A percentile compares a stretch with the other conserved stretches of the same genome.
Conservation (phyloP, 1,140 invertebrate genomes). For the Anthonomus grandis region DNA sequence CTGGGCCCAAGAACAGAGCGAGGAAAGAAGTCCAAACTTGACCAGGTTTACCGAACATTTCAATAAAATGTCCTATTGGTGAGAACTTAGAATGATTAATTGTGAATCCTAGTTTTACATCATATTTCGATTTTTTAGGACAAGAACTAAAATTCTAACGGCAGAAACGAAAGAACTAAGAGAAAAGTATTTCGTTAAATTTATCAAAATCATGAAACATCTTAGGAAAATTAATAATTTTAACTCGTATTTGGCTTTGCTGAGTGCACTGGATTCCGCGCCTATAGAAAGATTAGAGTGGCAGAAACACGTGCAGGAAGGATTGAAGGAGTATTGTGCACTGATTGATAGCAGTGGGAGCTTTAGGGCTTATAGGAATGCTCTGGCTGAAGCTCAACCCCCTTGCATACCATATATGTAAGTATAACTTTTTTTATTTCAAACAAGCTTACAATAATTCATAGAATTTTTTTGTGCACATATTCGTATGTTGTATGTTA, state of each 20-base stretch:
- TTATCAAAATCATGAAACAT: conserved; percentile 98
- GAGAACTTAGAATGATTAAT: conserved; percentile 21
- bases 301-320: conserved; percentile 90
- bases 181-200: conserved; percentile 95
- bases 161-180: conserved; percentile 86
- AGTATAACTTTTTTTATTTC: conserved; percentile 51
- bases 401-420: conserved; percentile 99
- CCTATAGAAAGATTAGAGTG: conserved; percentile 93
- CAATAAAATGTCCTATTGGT: conserved; percentile 99
- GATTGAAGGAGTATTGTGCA: conserved; percentile 88
- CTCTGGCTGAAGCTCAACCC: conserved; percentile 88
- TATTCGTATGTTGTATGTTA: conserved; percentile 5
- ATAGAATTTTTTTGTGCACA: too few relatives aligned
- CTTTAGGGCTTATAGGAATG: conserved; percentile 91
- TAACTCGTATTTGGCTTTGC: conserved; percentile 94
- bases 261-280: conserved; percentile 95
- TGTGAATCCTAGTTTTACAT: neutral
- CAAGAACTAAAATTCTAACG: conserved; percentile 73
- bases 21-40: conserved; percentile 94
- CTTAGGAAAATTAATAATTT: conserved; percentile 97
- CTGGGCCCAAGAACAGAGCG: conserved; percentile 96
- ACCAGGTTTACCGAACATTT: conserved; percentile 98
- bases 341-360: conserved; percentile 95
- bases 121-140: conserved; percentile 53
- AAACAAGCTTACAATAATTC: too few relatives aligned